These are phyloP conservation scores for Poicephalus gulielmi DNA, from an alignment of 2,113 vertebrate genomes.

Conservation along the genomic window DNA sequence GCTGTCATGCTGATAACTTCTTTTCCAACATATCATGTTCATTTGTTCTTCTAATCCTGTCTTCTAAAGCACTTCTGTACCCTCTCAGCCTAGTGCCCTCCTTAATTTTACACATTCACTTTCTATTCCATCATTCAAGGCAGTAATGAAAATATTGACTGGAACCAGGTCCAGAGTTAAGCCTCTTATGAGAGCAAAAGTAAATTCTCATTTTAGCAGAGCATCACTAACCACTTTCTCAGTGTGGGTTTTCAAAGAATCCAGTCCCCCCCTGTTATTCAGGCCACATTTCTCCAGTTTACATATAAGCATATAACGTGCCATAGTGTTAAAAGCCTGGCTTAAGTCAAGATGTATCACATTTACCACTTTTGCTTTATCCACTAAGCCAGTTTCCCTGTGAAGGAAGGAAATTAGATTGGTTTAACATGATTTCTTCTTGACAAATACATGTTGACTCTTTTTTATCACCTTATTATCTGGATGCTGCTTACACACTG, in stretches of 20 bases:
- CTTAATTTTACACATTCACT: not conserved
- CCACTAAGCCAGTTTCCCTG: not conserved
- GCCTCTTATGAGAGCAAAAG: not conserved
- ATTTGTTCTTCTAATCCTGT: not conserved
- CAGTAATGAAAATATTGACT: not conserved
- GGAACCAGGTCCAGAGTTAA: not conserved
- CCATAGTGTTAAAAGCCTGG: not conserved
- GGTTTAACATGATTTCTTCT: not conserved
- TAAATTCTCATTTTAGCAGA: not conserved
- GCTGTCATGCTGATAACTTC: not conserved
- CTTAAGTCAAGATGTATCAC: not conserved
- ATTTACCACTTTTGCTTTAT: not conserved
- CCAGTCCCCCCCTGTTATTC: not conserved
- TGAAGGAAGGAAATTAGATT: constrained; percentile 29
- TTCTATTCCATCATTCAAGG: not conserved
- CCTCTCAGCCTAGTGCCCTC: not conserved
- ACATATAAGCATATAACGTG: not conserved
- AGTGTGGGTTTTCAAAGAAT: not conserved
- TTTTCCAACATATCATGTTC: not conserved
- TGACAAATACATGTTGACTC: constrained; percentile 7
- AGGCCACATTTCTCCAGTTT: not conserved
- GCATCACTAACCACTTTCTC: not conserved
- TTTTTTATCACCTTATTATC: constrained; percentile 42
- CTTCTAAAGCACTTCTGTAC: not conserved
- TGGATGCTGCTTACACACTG: not conserved